phyloP scores from a whole-genome alignment of 2,113 vertebrate genomes.

The Rissa tridactyla region DNA sequence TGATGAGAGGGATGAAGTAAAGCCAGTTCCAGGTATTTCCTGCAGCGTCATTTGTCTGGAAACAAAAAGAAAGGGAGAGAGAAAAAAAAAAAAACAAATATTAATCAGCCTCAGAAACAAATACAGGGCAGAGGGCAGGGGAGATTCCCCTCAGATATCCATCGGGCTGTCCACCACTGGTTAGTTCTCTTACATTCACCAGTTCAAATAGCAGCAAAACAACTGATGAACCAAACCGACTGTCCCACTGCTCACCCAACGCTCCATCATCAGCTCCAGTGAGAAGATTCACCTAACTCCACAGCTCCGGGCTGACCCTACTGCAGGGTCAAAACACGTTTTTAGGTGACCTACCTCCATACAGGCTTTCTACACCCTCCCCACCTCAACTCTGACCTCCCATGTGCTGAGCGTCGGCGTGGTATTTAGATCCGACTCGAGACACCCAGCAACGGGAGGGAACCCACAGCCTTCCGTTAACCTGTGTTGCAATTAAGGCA shows the following conservation, averaged over 20 bases:
- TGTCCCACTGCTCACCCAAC: neutral
- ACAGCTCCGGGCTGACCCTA: neutral
- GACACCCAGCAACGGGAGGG: neutral
- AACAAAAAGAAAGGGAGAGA: neutral
- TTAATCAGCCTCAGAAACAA: neutral
- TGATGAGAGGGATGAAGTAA: conserved; percentile 96
- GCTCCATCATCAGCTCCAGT: fast-evolving
- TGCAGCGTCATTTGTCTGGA: conserved; percentile 92
- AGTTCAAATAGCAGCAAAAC: neutral
- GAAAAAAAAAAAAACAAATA: neutral
- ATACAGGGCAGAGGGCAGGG: neutral
- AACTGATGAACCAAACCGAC: neutral
- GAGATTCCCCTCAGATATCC: neutral
- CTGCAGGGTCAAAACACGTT: neutral
- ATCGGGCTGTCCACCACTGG: neutral
- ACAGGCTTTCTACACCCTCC: neutral
- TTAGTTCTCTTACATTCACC: neutral
- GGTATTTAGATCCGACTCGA: fast-evolving
- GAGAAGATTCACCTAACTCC: neutral
- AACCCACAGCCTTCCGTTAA: neutral
- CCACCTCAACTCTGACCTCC: too few relatives aligned
- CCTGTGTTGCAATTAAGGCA: neutral
- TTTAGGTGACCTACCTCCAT: neutral
- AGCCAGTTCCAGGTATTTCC: conserved; percentile 96
- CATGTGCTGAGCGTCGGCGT: neutral